Conservation (phyloP, 2,888 invertebrate species). For the Trissolcus japonicus region DNA sequence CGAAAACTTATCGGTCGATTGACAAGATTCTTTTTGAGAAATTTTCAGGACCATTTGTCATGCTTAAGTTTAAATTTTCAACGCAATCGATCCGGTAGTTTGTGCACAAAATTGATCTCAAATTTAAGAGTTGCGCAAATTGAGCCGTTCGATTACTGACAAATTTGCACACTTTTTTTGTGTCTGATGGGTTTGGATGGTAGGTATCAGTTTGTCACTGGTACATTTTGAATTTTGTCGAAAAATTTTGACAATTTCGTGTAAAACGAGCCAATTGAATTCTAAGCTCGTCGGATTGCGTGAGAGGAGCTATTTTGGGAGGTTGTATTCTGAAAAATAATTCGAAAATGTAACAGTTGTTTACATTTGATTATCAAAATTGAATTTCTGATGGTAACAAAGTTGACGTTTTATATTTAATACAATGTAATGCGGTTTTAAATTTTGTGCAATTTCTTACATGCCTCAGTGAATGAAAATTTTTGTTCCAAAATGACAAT, state of each 20-base stretch:
- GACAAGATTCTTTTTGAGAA: conserved; percentile 21
- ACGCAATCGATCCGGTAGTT: conserved; percentile 6
- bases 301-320: too few relatives aligned
- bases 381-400: too few relatives aligned
- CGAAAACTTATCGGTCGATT: conserved; percentile 23
- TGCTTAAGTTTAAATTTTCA: conserved; percentile 10
- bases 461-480: too few relatives aligned
- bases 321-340: too few relatives aligned
- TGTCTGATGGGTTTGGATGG: neutral
- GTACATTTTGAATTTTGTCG: conserved; percentile 6
- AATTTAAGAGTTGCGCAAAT: conserved; percentile 5
- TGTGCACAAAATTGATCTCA: conserved; percentile 5
- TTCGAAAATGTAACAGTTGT: too few relatives aligned
- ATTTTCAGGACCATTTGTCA: conserved; percentile 47
- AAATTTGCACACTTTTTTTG: conserved; percentile 8
- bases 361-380: too few relatives aligned
- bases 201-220: conserved; percentile 19
- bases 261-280: too few relatives aligned
- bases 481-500: too few relatives aligned
- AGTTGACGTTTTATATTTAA: too few relatives aligned
- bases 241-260: conserved; percentile 4
- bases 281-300: too few relatives aligned
- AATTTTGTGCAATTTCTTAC: too few relatives aligned
- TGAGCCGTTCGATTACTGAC: neutral
- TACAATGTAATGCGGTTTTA: too few relatives aligned